Evolutionary conservation across 2,113 vertebrate species (phyloP).

Genomic region (Cyrtonyx montezumae): DNA sequence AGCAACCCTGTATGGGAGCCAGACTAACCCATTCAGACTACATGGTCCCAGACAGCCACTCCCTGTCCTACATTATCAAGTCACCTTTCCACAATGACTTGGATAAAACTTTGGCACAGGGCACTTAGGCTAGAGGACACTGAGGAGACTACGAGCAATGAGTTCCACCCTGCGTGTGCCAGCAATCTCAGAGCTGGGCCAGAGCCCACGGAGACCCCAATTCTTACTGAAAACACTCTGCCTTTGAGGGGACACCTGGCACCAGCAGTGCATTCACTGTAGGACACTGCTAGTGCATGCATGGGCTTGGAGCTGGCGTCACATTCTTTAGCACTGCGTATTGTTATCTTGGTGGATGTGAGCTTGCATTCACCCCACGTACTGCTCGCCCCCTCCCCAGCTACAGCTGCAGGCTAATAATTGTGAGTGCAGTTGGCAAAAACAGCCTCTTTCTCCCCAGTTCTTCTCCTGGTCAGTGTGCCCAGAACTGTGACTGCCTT

Average conservation of each 20-base stretch:
- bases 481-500: not conserved
- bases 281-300: not conserved
- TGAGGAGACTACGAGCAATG: not conserved
- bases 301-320: not conserved
- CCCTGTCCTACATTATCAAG: not conserved
- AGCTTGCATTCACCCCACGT: not conserved
- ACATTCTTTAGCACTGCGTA: not conserved
- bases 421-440: not conserved
- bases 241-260: accelerated
- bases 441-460: not conserved
- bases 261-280: not conserved
- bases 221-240: not conserved
- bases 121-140: not conserved
- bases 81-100: not conserved
- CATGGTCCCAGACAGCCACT: not conserved
- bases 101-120: not conserved
- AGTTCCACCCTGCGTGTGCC: not conserved
- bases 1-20: accelerated
- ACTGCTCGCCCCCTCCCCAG: not conserved
- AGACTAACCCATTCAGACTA: not conserved
- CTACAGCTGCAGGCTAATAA: not conserved
- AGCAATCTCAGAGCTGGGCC: not conserved
- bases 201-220: not conserved
- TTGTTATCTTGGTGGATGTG: not conserved
- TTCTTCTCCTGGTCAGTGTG: not conserved